phyloP scores from a whole-genome alignment of 2,888 invertebrate species.

The Erebia palarica region DNA sequence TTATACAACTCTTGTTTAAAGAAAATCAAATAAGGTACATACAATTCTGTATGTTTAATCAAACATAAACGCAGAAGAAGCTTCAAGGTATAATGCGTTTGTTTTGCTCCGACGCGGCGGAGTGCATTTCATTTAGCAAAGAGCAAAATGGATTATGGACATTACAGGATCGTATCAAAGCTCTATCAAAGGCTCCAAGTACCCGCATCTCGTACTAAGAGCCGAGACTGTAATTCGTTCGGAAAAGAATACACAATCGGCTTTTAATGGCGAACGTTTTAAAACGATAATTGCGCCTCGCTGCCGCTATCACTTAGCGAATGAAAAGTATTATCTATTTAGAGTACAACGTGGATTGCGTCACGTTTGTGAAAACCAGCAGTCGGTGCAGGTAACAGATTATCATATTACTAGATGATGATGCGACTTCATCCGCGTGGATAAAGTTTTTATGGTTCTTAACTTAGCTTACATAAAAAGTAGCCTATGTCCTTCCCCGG shows the following conservation, averaged over 20 bases:
- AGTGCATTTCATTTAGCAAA: not conserved
- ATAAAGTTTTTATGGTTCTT: too few relatives aligned
- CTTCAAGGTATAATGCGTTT: not conserved
- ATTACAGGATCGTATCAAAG: not conserved
- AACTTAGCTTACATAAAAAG: too few relatives aligned
- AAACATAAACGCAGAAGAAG: not conserved
- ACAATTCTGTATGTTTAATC: too few relatives aligned
- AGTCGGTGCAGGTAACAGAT: too few relatives aligned
- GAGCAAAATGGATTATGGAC: not conserved
- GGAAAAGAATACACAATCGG: slow-evolving; percentile 14
- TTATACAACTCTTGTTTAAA: too few relatives aligned
- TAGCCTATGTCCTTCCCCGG: too few relatives aligned
- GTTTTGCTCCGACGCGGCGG: slow-evolving; percentile 1
- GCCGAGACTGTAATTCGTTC: slow-evolving; percentile 6
- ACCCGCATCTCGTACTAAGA: not conserved
- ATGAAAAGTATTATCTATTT: slow-evolving; percentile 14
- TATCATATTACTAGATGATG: too few relatives aligned
- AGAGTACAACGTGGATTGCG: not conserved
- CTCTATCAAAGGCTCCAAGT: not conserved
- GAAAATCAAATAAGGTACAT: too few relatives aligned
- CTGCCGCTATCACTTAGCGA: slow-evolving; percentile 2
- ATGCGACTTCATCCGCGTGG: too few relatives aligned
- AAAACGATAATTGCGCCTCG: not conserved
- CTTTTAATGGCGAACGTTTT: slow-evolving; percentile 13
- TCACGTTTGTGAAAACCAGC: not conserved